Evolutionary conservation across 2,113 vertebrate genomes (phyloP).

Genomic region (Narcine bancroftii): DNA sequence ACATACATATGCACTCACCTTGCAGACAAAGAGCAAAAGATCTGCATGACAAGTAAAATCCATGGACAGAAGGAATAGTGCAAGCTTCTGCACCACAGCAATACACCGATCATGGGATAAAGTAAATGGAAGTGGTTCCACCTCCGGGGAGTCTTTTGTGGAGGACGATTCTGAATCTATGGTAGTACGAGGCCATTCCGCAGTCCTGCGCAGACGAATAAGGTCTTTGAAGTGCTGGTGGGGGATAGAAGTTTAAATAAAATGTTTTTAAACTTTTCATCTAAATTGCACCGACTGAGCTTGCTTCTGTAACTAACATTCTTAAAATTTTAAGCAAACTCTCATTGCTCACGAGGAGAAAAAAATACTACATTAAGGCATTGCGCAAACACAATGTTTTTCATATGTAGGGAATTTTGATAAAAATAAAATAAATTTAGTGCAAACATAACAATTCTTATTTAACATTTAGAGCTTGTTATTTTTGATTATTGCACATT

Average conservation of each 20-base stretch:
- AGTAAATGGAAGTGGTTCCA: constrained; percentile 91
- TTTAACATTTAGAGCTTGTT: too few relatives aligned
- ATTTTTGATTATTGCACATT: too few relatives aligned
- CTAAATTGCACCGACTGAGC: not conserved
- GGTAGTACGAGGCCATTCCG: constrained; percentile 92
- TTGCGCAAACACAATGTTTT: too few relatives aligned
- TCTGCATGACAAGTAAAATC: constrained; percentile 98
- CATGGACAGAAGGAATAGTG: constrained; percentile 93
- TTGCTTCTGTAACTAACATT: not conserved
- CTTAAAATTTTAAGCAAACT: not conserved
- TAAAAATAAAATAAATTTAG: too few relatives aligned
- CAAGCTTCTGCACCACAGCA: constrained; percentile 91
- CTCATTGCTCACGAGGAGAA: not conserved
- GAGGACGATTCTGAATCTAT: constrained; percentile 82
- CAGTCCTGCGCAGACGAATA: constrained; percentile 87
- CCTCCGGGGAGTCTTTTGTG: constrained; percentile 84
- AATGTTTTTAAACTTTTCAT: not conserved
- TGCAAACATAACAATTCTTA: too few relatives aligned
- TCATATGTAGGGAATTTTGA: too few relatives aligned
- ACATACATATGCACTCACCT: constrained; percentile 60
- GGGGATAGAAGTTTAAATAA: not conserved
- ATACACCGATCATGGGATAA: constrained; percentile 94
- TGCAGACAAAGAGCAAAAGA: constrained; percentile 93
- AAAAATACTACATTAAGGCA: not conserved
- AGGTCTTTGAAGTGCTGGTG: constrained; percentile 95